Evolutionary conservation across 53 echinoderm and acorn worm species (phyloP), one percentile per base, ranked within the genome.

Genomic region (Paracentrotus lividus): DNA sequence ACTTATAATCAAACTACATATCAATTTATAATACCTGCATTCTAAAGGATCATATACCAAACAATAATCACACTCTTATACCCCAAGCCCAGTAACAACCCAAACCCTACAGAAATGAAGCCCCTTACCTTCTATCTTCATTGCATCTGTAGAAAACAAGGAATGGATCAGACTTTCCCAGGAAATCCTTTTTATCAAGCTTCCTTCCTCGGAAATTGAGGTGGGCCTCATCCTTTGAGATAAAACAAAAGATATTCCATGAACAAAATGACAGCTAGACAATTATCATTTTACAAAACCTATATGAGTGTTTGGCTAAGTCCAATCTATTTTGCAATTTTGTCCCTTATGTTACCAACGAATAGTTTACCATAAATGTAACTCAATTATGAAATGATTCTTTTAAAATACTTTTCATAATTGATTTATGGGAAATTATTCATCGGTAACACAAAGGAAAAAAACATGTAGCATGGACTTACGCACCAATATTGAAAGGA

Each of bases 121-220:
- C n/a, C n/a, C n/a, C 95, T 97, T 94, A 98, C 98, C 96, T 94
- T 20, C 75, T 94, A 60, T 97, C 99, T 60, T 96, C 96, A 93
- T 99, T 99, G 75, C 97, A 99, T 49, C 96, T 94, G 93, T 99
- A 95, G 88, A 99, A 99, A 31, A 99, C 93, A 81, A 99, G 94
- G 90, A 96, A 99, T 92, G 99, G 99, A 81, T 99, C 99, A 1
- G 99, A 99, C 88, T 99, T 99, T 38, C 99, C 99, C 36, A 99
- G 95, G 75, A 99, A 99, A 67, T 99, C 99, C 90, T 97, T 99
- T 94, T 99, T 99, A 93, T 99, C 99, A 26, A 99, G 91, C 93
- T 97, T 97, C 88, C 88, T 94, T 23, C 99, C 99, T 56, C 93
- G 90, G 78, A 99, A 99, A 55, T 96, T 92, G 12, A 99, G 72